Base-by-base conservation (phyloP, 2,797 vertebrate genomes). In the Mallotus villosus region DNA sequence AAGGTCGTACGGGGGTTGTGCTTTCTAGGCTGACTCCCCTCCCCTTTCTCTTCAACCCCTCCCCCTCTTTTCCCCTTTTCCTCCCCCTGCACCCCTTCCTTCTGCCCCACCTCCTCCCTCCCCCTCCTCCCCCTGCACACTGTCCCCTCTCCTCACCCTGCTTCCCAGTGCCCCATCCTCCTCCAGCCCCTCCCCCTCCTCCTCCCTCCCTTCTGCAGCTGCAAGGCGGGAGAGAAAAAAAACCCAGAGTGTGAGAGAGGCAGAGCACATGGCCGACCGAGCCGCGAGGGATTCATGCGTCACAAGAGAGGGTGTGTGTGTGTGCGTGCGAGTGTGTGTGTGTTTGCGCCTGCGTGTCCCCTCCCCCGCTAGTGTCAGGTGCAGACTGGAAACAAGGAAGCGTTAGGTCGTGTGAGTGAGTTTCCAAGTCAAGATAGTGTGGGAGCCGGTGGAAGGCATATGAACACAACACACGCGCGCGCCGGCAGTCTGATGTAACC, bases 201-300 rank as follows among this genome's bases (percentile, higher is more conserved):
- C 71, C 14, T 32, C 9, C 51, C 2, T 34, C 11, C 53, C 58
- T 79, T 70, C 7, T 53, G 17, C 24, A 49, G n/a, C 24, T 19
- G 24, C 8, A 17, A 60, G n/a, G 21, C 22, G 59, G 6, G 27
- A 59, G 29, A 34, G 60, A 24, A 65, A 84, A 12, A 60, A 14
- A 59, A 1, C 2, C 2, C 2, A 8, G 55, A 21, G 55, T 19
- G 55, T 2, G 0, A 69, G 27, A 53, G 59, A 46, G 16, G 58
- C 17, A 59, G 67, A 84, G 76, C 89, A 87, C 86, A 82, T 87
- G 85, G 82, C 63, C 65, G 65, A 2, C 11, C 53, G 76, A 5
- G 68, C 87, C 83, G 79, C 57, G 87, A 87, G 77, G 63, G 14
- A 1, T 14, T 68, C 68, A 74, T 72, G 73, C 80, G 72, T 74